These are phyloP conservation scores for Chitala chitala DNA, from an alignment of 2,113 vertebrate genomes.

Conservation along the genomic window DNA sequence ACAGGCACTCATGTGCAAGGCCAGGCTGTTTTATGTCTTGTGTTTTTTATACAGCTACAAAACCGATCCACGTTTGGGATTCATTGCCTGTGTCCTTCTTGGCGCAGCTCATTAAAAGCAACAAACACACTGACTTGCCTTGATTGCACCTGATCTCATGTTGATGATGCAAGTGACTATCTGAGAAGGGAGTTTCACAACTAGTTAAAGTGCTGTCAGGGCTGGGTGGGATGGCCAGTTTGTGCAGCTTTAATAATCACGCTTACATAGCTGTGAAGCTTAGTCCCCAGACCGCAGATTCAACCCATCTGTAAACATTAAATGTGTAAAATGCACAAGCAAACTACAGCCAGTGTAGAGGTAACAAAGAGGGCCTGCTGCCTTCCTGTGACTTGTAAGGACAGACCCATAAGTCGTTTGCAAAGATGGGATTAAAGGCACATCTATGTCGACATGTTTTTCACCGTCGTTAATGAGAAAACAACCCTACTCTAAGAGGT, in stretches of 20 bases:
- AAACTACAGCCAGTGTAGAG: neutral
- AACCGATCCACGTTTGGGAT: neutral
- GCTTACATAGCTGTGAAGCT: constrained; percentile 1
- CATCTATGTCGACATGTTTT: constrained; percentile 13
- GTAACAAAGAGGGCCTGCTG: constrained; percentile 6
- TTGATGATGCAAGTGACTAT: too few species aligned
- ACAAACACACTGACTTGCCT: neutral
- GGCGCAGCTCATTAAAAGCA: neutral
- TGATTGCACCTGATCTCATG: neutral
- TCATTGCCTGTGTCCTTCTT: neutral
- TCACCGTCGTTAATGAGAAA: constrained; percentile 18
- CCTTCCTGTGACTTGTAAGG: neutral
- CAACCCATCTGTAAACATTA: neutral
- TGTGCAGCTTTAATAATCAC: neutral
- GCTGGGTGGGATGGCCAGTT: neutral
- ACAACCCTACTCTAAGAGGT: constrained; percentile 8
- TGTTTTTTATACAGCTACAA: neutral
- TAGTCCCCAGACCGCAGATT: neutral
- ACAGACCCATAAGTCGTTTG: constrained; percentile 10
- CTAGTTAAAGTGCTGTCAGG: too few species aligned
- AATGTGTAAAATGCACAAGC: neutral
- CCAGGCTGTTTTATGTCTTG: neutral
- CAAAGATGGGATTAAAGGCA: constrained; percentile 17
- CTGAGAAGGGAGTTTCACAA: neutral
- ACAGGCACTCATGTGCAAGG: neutral